Conservation (phyloP, 2,113 vertebrate genomes). For the Catagonus wagneri region DNA sequence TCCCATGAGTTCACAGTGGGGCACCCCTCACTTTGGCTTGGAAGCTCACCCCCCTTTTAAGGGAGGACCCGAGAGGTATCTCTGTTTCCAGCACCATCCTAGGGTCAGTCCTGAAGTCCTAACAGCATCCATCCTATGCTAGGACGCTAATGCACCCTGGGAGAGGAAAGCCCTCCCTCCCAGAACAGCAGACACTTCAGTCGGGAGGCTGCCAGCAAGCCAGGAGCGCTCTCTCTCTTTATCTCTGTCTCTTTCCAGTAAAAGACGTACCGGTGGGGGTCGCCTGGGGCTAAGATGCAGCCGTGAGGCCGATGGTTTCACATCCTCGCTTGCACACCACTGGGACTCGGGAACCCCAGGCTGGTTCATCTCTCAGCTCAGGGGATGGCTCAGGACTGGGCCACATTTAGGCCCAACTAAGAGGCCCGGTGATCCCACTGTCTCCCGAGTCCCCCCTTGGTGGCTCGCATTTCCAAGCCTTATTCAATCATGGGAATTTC, state of each 20-base stretch:
- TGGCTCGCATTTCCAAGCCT: neutral
- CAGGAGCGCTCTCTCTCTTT: neutral
- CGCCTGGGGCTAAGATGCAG: too few relatives aligned
- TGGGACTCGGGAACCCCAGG: neutral
- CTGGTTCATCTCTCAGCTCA: neutral
- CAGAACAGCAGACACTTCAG: neutral
- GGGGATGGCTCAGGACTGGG: neutral
- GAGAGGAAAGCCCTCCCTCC: neutral
- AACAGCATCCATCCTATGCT: neutral
- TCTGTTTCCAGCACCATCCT: neutral
- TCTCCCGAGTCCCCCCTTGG: neutral
- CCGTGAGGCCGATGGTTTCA: too few relatives aligned
- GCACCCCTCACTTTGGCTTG: neutral
- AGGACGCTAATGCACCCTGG: neutral
- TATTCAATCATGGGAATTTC: neutral
- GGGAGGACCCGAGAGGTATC: neutral
- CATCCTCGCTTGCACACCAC: accelerated
- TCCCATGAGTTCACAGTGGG: neutral
- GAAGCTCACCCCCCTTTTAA: neutral
- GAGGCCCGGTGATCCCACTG: neutral
- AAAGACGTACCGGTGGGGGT: neutral
- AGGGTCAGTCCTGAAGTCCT: neutral
- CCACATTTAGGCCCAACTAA: neutral
- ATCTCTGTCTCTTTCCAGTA: neutral
- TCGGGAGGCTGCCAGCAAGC: neutral